These are phyloP conservation scores for Silvanus unidentatus DNA, from an alignment of 2,888 invertebrate species.

Conservation along the genomic window DNA sequence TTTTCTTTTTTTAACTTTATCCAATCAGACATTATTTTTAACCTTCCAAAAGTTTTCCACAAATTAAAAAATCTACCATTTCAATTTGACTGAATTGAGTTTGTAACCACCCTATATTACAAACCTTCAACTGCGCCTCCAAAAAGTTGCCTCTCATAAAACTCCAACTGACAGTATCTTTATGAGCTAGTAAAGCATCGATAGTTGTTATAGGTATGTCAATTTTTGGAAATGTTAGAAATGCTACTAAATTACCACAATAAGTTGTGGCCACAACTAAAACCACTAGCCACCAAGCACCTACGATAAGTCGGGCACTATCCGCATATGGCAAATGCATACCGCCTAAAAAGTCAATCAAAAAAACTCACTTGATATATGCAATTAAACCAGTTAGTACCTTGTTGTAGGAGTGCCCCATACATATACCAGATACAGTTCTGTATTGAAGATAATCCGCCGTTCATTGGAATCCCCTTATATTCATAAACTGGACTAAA, in stretches of 20 bases:
- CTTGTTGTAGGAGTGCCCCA: slow-evolving; percentile 87
- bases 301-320: slow-evolving; percentile 78
- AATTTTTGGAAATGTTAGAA: slow-evolving; percentile 83
- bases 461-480: slow-evolving; percentile 50
- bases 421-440: slow-evolving; percentile 85
- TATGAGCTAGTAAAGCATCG: slow-evolving; percentile 56
- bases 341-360: slow-evolving; percentile 57
- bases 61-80: neutral
- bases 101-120: too few species aligned
- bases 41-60: neutral
- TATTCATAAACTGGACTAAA: slow-evolving; percentile 67
- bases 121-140: slow-evolving; percentile 57
- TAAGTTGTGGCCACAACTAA: slow-evolving; percentile 86
- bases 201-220: slow-evolving; percentile 66
- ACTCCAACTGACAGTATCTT: slow-evolving; percentile 65
- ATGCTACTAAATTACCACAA: slow-evolving; percentile 87
- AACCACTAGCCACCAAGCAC: slow-evolving; percentile 90
- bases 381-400: slow-evolving; percentile 44
- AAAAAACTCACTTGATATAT: slow-evolving; percentile 5
- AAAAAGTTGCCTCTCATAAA: slow-evolving; percentile 69
- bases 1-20: too few species aligned
- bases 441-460: slow-evolving; percentile 57
- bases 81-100: too few species aligned
- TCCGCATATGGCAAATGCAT: slow-evolving; percentile 80
- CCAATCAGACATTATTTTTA: too few species aligned